Base-by-base conservation (phyloP, 2,797 vertebrate genomes). In the Acrossocheilus fasciatus region DNA sequence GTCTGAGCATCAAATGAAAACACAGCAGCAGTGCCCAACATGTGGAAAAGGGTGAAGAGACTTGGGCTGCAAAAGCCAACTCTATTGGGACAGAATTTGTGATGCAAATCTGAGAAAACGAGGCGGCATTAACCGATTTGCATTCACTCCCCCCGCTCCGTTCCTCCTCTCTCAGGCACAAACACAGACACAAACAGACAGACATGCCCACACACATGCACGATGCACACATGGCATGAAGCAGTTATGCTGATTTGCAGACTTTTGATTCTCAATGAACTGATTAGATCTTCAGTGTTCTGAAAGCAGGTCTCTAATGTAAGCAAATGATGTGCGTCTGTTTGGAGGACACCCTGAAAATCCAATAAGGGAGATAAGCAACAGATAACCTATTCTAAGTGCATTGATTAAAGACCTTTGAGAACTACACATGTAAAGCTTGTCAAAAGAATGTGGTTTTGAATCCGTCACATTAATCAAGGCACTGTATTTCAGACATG, bases 61-160 rank as follows among this genome's bases (percentile, higher is more conserved):
- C 41, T 68, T 7, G 6, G 54, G 23, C 34, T 43, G 45, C 43
- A 41, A 68, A 76, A 79, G 84, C 47, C 78, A 74, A 76, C 17
- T 64, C 75, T 62, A 39, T 2, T 72, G 83, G 81, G 85, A 72
- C 59, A 70, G 54, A 89, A 89, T 90, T 86, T 91, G 87, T 83
- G 62, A 87, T 90, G 87, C 89, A 91, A 91, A 90, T 87, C 70
- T 39, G 62, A 45, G 34, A 83, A 77, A 86, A 86, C 6, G 47
- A 89, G 57, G 79, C 79, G 85, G 43, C 72, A 57, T 82, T 79
- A 18, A 70, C 11, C 4, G 18, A 90, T 90, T 87, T 89, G 68
- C 82, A 88, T 89, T 83, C 82, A 62, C 78, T 77, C 79, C 86
- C 82, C 80, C 83, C 75, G 23, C 72, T 82, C 83, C 30, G 54